Evolutionary conservation across 2,113 vertebrate genomes (phyloP).

Genomic region (Corydoras maculifer): DNA sequence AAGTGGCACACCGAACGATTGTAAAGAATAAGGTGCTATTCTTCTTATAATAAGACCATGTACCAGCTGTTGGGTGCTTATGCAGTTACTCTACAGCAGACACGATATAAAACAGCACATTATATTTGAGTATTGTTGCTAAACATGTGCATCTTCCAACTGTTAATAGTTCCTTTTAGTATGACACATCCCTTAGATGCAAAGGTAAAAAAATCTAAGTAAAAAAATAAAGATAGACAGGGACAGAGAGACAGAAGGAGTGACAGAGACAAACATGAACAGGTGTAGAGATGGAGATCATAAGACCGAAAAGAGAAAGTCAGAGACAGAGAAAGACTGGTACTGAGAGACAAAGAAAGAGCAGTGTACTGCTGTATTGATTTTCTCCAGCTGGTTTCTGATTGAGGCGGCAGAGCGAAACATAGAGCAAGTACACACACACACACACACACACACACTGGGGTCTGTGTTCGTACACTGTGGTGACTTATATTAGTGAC

Average conservation of each 20-base stretch:
- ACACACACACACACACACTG: conserved; percentile 2
- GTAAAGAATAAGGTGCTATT: too few species aligned
- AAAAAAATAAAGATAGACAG: conserved; percentile 9
- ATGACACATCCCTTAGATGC: too few species aligned
- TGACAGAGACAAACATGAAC: conserved; percentile 4
- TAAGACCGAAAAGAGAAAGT: conserved; percentile 20
- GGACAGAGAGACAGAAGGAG: not conserved
- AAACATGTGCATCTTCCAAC: too few species aligned
- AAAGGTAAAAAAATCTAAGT: too few species aligned
- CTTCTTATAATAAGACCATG: too few species aligned
- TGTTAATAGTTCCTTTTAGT: too few species aligned
- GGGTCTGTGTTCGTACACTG: not conserved
- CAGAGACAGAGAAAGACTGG: conserved; percentile 6
- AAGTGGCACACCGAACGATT: too few species aligned
- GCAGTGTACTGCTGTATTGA: conserved; percentile 21
- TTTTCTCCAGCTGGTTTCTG: conserved; percentile 44
- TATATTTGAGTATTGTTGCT: too few species aligned
- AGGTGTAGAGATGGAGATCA: conserved; percentile 6
- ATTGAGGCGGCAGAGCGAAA: conserved; percentile 32
- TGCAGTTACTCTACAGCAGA: too few species aligned
- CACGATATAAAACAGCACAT: too few species aligned
- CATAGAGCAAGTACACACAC: conserved; percentile 20
- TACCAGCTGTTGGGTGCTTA: too few species aligned
- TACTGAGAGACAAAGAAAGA: not conserved
- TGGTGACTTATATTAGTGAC: too few species aligned